Base-by-base conservation (phyloP, 2,888 invertebrate genomes). In the Hermodice carunculata region DNA sequence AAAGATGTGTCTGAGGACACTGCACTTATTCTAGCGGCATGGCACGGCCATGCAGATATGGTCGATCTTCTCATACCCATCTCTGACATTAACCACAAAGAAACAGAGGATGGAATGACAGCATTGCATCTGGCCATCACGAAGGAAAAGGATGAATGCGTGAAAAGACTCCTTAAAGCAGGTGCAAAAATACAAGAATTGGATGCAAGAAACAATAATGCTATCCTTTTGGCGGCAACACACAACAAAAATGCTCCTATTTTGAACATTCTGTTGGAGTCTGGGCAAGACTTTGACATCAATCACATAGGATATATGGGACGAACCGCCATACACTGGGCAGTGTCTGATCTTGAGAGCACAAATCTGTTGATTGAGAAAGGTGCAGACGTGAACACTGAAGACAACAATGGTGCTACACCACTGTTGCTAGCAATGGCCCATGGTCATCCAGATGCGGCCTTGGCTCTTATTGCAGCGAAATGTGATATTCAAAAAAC, bases 371-470 rank as follows among this genome's bases (percentile, higher is more conserved):
- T 71, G 11, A 31, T 71, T 22, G 52, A 58, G 26, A 32, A 58
- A 22, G 29, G 46, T 3, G 58, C 66, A 4, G 43, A 63, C 29
- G 22, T 69, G 17, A 42, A 66, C 37, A 32, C 42, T 3, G 24
- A 63, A 8, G 71, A 71, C 42, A 56, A 31, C 31, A 64, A 69
- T 49, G 66, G 69, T 3, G 71, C 69, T 6, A 51, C 69, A 11
- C 66, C 69, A 14, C 48, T 71, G 17, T 57, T 69, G 0, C 64
- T 71, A 2, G 66, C 69, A 2, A 66, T 70, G 17, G 71, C 71
- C n/a, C 69, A 71, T 51, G 37, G 56, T 3, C 61, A 69, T 34
- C 64, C 66, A 3, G 52, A 67, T 22, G 61, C 71, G 17, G 66
- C 69, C 1, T 32, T 42, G 61, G 28, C 64, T 3, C 60, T 70